Percentiles rank a stretch among this genome's conserved stretches.
Conservation (phyloP, 1,140 invertebrate species). For the Caenorhabditis inopinata region DNA sequence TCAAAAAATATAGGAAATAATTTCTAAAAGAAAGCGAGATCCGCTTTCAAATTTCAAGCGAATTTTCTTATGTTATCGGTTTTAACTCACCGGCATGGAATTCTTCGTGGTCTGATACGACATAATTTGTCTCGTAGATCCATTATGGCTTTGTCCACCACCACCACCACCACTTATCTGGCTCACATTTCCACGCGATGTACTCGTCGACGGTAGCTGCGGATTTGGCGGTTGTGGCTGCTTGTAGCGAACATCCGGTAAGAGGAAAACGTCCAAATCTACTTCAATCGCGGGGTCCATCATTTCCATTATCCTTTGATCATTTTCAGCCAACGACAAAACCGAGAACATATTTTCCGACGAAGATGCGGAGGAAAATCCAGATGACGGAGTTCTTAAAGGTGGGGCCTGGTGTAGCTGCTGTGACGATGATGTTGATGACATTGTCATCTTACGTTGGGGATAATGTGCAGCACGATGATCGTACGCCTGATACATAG, state of each 20-base stretch:
- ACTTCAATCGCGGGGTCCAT: not conserved
- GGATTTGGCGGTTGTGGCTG: too few species aligned
- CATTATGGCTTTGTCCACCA: not conserved
- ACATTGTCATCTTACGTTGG: too few species aligned
- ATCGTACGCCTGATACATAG: too few species aligned
- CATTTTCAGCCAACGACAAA: not conserved
- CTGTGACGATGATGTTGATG: not conserved
- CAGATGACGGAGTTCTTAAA: slow-evolving; percentile 8
- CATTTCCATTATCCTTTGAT: not conserved
- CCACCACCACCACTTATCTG: not conserved
- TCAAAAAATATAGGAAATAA: too few species aligned
- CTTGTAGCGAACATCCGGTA: not conserved
- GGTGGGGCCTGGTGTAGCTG: not conserved
- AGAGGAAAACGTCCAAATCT: not conserved
- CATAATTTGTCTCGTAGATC: not conserved
- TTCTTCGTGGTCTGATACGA: not conserved
- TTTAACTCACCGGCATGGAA: not conserved
- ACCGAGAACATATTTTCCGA: slow-evolving; percentile 7
- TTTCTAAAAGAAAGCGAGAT: too few species aligned
- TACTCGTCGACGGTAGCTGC: not conserved
- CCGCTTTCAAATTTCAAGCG: too few species aligned
- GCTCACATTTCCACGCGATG: not conserved
- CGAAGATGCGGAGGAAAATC: not conserved
- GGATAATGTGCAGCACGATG: too few species aligned
- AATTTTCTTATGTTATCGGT: too few species aligned